Evolutionary conservation across 2,888 invertebrate species (phyloP), one percentile per base, ranked within the genome.

Genomic region (Leptopilina drosophilae): DNA sequence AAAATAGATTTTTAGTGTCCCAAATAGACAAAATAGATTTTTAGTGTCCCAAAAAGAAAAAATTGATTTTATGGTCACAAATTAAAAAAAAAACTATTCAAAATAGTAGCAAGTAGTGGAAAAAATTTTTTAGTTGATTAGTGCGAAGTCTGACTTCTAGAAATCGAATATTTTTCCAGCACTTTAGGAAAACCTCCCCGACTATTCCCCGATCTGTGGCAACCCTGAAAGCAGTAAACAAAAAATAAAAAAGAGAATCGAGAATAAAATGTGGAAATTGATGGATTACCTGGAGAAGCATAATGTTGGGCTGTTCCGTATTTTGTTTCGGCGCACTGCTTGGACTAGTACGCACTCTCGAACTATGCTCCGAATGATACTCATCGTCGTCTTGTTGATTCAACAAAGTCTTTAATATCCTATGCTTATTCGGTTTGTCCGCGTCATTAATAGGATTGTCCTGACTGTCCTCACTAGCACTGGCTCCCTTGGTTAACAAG

Each of bases 341-440:
- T 77, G 92, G 91, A 81, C 89, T 85, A 85, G 93, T 89, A 80
- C 93, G 89, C 89, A 93, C 86, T 86, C 92, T 92, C 82, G 91
- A 89, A 84, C 89, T 92, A 80, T 93, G 92, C 81, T 92, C 92
- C 77, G 90, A 92, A 90, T 92, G 92, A 81, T 92, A 93, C 75
- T 94, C 94, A 7, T 94, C 94, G 69, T 94, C 94, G 85, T 95
- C 95, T 78, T 94, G 94, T 88, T 95, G 94, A 88, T 95, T 95
- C 83, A 96, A 92, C 89, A 96, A 90, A 81, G 93, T 94, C 87
- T 94, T 94, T 83, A 94, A 90, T 89, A 94, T 94, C 86, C 92
- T 92, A 85, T 93, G 90, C 83, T 93, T 92, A 84, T 93, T 93
- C 81, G 92, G 92, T 79, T 88, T 91, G 83, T 92, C 92, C 64